These are phyloP conservation scores for Capreolus pygargus DNA, from an alignment of 2,113 vertebrate species.

Conservation along the genomic window DNA sequence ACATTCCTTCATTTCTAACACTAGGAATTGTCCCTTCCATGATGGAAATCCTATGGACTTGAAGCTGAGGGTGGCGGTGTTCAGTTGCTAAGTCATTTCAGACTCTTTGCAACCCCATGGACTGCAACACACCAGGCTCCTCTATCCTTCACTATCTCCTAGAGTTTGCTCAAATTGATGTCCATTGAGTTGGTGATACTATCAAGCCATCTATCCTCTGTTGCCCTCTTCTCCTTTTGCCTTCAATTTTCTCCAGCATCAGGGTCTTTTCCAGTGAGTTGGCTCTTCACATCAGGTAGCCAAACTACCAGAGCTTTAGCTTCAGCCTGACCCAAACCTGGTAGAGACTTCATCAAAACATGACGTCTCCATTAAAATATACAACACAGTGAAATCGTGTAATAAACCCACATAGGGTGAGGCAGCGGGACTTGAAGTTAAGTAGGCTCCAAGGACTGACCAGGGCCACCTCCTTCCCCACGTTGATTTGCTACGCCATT, in stretches of 20 bases:
- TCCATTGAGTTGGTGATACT: neutral
- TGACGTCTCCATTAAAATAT: neutral
- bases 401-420: neutral
- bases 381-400: neutral
- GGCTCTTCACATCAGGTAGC: neutral
- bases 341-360: neutral
- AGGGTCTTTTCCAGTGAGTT: neutral
- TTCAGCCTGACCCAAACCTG: neutral
- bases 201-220: neutral
- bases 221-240: neutral
- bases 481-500: no score
- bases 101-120: neutral
- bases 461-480: neutral
- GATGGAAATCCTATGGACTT: neutral
- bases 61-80: neutral
- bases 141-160: neutral
- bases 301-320: neutral
- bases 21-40: neutral
- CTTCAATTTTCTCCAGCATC: neutral
- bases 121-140: neutral
- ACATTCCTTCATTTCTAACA: neutral
- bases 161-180: neutral
- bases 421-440: neutral
- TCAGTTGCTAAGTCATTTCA: neutral
- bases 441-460: neutral